Evolutionary conservation across 1,140 invertebrate species (phyloP), one percentile per base, ranked within the genome.

Genomic region (Arion vulgaris): DNA sequence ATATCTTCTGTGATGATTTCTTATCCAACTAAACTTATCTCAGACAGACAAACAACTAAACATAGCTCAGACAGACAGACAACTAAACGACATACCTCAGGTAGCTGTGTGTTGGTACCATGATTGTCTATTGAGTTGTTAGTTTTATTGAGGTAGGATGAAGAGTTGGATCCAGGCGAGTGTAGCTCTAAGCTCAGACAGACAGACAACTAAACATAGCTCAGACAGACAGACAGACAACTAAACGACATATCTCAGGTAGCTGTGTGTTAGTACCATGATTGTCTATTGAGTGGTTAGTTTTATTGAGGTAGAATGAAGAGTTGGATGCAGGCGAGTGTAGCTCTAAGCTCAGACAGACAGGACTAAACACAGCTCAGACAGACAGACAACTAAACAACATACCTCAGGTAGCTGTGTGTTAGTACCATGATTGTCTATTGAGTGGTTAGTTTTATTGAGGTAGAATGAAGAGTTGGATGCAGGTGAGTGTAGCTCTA

Each of bases 61-160:
- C 19, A 19, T 19, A 19, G 45, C 45, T 49, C 9, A 11, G 9
- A 11, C 9, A 49, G 45, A 49, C 9, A 49, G 19, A 49, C 45
- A 49, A 49, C 45, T 11, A 49, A 19, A 19, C 9, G 45, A 49
- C 45, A 9, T 19, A 49, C 45, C 45, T 49, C 45, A 9, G 89
- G 88, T 62, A 91, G 84, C n/a, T n/a, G n/a, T n/a, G n/a, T n/a
- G n/a, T n/a, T n/a, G n/a, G n/a, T n/a, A n/a, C n/a, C n/a, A n/a
- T n/a, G n/a, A n/a, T n/a, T n/a, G n/a, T n/a, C n/a, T n/a, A n/a
- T n/a, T n/a, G n/a, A n/a, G n/a, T 95, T 95, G 81, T 95, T 92
- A 89, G 95, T 95, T 91, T 95, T 96, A 87, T 96, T 96, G 62
- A 95, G 91, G 91, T 96, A 96, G 19, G 95, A 95, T 1, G 95